These are phyloP conservation scores for Marisa cornuarietis DNA, from an alignment of 1,140 invertebrate species.

Conservation along the genomic window DNA sequence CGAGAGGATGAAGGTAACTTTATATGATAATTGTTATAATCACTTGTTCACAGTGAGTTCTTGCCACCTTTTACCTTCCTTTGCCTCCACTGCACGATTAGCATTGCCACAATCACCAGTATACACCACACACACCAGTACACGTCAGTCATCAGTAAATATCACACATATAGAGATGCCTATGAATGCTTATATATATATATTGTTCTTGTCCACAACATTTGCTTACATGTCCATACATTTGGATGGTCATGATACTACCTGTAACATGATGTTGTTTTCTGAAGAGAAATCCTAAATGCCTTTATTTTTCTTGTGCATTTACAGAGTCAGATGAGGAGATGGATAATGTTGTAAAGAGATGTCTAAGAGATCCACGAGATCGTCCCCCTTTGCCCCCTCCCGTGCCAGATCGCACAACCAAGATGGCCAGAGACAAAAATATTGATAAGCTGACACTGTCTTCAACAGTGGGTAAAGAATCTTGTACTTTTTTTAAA, in stretches of 20 bases:
- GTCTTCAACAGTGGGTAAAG: neutral
- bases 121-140: too few species aligned
- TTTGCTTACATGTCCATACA: neutral
- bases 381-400: conserved; percentile 10
- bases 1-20: conserved; percentile 7
- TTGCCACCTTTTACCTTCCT: too few species aligned
- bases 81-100: too few species aligned
- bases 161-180: too few species aligned
- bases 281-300: neutral
- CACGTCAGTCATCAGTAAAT: too few species aligned
- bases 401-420: conserved; percentile 5
- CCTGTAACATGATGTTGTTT: neutral
- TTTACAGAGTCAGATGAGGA: conserved; percentile 16
- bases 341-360: conserved; percentile 6
- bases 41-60: neutral
- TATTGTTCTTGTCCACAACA: neutral
- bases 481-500: neutral
- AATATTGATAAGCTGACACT: neutral
- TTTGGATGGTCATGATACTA: neutral
- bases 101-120: neutral
- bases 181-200: too few species aligned
- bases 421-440: neutral
- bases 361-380: neutral
- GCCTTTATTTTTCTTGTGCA: neutral
- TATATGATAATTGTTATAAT: neutral